Conservation (phyloP, 2,888 invertebrate species). For the Amiota communis region DNA sequence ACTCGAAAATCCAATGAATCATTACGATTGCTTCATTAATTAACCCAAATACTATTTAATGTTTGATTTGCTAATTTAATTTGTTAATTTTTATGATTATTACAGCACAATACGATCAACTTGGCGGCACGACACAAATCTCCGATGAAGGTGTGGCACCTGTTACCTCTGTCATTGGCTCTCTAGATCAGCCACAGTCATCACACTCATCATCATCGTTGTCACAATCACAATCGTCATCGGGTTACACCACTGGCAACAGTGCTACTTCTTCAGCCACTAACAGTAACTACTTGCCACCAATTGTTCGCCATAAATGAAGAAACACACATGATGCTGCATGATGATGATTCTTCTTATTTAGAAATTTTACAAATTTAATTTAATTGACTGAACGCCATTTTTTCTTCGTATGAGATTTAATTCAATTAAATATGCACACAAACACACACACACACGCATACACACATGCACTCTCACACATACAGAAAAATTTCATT, state of each 20-base stretch:
- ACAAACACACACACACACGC: no score
- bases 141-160: conserved; percentile 72
- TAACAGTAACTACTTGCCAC: conserved; percentile 58
- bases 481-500: no score
- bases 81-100: conserved; percentile 30
- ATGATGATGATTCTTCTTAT: neutral
- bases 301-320: conserved; percentile 45
- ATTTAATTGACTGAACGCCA: conserved; percentile 50
- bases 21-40: neutral
- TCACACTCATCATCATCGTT: neutral
- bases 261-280: neutral
- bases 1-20: neutral
- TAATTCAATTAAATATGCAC: no score
- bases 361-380: conserved; percentile 24
- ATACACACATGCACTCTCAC: no score
- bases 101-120: conserved; percentile 71
- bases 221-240: neutral
- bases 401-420: conserved; percentile 25
- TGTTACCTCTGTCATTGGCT: conserved; percentile 69
- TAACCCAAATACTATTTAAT: conserved; percentile 6
- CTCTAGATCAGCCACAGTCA: conserved; percentile 49
- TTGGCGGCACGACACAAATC: conserved; percentile 70
- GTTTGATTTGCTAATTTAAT: neutral
- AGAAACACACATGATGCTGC: conserved; percentile 42
- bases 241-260: conserved; percentile 11